phyloP scores from a whole-genome alignment of 2,113 vertebrate species.

The Barnardius zonarius region DNA sequence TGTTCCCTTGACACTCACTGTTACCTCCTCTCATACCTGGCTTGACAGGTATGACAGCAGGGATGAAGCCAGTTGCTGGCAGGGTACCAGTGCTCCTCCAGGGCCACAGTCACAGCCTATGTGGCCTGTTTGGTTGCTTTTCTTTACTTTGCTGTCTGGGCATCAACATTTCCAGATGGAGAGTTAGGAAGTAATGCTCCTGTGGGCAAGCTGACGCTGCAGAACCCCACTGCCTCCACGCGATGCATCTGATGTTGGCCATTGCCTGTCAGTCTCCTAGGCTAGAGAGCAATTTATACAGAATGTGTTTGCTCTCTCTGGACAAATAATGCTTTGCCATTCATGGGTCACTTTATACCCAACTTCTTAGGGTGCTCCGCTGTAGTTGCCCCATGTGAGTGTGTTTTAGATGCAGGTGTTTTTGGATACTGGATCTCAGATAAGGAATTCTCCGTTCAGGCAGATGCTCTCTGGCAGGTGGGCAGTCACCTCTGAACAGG shows the following conservation, averaged over 20 bases:
- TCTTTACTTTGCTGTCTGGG: neutral
- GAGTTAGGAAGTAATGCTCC: neutral
- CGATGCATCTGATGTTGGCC: neutral
- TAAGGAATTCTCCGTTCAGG: neutral
- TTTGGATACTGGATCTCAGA: neutral
- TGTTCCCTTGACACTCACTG: neutral
- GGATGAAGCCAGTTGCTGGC: neutral
- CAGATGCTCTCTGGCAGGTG: neutral
- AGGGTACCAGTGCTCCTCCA: neutral
- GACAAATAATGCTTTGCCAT: neutral
- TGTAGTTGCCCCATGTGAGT: neutral
- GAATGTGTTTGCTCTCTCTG: neutral
- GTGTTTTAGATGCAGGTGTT: neutral
- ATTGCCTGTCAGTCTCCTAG: neutral
- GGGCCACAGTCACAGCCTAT: neutral
- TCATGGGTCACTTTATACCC: neutral
- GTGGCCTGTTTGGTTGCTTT: neutral
- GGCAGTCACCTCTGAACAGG: neutral
- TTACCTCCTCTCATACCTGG: neutral
- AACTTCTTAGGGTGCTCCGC: neutral
- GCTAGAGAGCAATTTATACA: neutral
- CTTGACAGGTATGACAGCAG: neutral
- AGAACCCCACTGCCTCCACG: neutral
- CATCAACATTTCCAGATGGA: conserved; percentile 16
- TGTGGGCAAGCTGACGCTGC: neutral